A percentile compares a stretch with the other conserved stretches of the same genome.
Evolutionary conservation across 2,888 invertebrate species (phyloP).

Genomic region (Geophilus truncorum): DNA sequence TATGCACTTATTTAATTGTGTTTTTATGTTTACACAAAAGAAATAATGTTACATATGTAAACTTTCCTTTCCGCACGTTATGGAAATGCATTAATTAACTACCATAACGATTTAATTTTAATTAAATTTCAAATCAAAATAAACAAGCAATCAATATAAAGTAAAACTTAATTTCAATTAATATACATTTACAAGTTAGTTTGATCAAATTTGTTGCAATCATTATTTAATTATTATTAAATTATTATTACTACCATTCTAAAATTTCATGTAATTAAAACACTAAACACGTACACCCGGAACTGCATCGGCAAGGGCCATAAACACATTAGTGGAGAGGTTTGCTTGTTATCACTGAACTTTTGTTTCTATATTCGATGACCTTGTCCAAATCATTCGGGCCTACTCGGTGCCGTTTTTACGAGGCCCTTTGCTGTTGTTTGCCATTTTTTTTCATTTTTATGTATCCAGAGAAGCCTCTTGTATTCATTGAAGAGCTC

Average conservation of each 20-base stretch:
- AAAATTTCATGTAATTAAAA: background rate
- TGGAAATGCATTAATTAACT: too few relatives aligned
- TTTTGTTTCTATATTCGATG: background rate
- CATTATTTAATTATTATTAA: too few relatives aligned
- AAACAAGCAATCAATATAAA: too few relatives aligned
- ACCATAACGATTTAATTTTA: too few relatives aligned
- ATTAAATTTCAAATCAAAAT: too few relatives aligned
- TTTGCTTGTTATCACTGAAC: background rate
- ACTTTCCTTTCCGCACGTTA: too few relatives aligned
- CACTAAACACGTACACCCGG: background rate
- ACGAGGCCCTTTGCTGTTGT: constrained; percentile 16
- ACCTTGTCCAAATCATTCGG: constrained; percentile 1
- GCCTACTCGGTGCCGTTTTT: background rate
- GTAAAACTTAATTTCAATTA: too few relatives aligned
- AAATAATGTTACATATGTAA: too few relatives aligned
- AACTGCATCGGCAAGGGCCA: background rate
- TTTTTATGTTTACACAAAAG: too few relatives aligned
- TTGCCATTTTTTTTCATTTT: background rate
- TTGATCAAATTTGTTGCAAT: too few relatives aligned
- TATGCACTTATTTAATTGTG: background rate
- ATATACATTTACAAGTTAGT: too few relatives aligned
- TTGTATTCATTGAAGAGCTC: constrained; percentile 25
- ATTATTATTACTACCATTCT: too few relatives aligned
- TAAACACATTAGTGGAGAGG: background rate
- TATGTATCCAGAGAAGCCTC: background rate